Percentiles rank a stretch among this genome's conserved stretches.
Evolutionary conservation across 2,888 invertebrate species (phyloP).

Genomic region (Acronicta alni): DNA sequence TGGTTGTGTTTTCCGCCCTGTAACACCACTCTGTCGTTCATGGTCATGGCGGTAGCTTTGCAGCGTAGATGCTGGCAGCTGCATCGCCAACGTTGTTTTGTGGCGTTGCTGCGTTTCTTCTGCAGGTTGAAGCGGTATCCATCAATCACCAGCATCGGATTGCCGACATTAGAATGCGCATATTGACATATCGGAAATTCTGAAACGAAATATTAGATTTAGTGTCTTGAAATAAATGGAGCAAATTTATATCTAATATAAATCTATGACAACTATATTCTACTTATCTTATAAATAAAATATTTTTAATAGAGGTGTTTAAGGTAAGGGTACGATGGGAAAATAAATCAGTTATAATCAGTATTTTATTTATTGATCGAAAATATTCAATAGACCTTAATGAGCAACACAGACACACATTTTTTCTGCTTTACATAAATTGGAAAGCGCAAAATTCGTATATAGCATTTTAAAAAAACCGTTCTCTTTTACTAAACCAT

Average conservation of each 20-base stretch:
- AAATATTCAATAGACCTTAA: too few relatives aligned
- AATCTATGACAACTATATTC: background rate
- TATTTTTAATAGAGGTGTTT: background rate
- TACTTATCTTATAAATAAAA: too few relatives aligned
- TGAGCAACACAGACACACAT: too few relatives aligned
- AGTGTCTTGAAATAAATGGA: background rate
- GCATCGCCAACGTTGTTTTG: slow-evolving; percentile 31
- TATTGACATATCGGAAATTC: slow-evolving; percentile 19
- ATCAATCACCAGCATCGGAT: slow-evolving; percentile 36
- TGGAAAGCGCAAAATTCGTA: too few relatives aligned
- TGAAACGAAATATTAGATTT: slow-evolving; percentile 15
- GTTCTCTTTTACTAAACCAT: too few relatives aligned
- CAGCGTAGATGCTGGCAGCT: slow-evolving; percentile 38
- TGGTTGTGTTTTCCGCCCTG: slow-evolving; percentile 31
- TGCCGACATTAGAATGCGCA: slow-evolving; percentile 26
- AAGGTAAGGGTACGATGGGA: background rate
- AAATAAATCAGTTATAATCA: background rate
- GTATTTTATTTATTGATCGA: too few relatives aligned
- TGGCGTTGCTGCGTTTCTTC: slow-evolving; percentile 21
- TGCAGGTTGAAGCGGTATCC: slow-evolving; percentile 35
- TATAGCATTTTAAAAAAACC: too few relatives aligned
- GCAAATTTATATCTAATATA: background rate
- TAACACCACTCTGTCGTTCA: slow-evolving; percentile 10
- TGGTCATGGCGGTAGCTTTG: slow-evolving; percentile 29
- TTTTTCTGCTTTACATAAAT: too few relatives aligned